Conservation (phyloP, 2,113 vertebrate species). For the Podiceps cristatus region DNA sequence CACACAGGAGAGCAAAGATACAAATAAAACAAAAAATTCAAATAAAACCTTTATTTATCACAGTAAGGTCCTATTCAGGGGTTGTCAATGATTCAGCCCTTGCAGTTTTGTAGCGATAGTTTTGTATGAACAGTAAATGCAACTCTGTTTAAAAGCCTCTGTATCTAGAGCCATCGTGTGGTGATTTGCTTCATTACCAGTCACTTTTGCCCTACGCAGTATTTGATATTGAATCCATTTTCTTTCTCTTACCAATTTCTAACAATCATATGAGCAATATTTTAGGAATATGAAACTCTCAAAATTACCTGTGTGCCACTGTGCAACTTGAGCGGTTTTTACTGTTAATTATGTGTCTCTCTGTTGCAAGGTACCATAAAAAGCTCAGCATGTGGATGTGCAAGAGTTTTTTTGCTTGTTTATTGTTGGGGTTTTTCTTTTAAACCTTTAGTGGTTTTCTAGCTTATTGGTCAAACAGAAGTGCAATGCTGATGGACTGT, state of each 20-base stretch:
- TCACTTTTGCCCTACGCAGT: accelerated
- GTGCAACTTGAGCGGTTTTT: neutral
- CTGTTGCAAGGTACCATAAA: neutral
- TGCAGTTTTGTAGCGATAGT: neutral
- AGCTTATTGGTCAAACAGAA: neutral
- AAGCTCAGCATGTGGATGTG: neutral
- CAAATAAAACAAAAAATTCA: too few species aligned
- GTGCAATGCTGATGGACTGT: neutral
- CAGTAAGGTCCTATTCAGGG: too few species aligned
- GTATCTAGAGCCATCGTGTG: neutral
- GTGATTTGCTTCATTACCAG: neutral
- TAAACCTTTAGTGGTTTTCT: neutral
- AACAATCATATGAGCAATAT: neutral
- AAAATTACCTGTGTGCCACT: neutral
- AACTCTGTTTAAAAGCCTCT: neutral
- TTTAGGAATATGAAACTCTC: neutral
- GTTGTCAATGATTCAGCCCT: too few species aligned
- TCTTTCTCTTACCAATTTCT: neutral
- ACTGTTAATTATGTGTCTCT: neutral
- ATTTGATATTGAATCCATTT: neutral
- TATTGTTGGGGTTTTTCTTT: neutral
- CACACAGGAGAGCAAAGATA: too few species aligned
- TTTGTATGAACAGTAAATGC: neutral
- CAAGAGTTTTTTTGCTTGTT: too few species aligned
- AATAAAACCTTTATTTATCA: too few species aligned